phyloP scores from a whole-genome alignment of 1,140 invertebrate species.

The Frieseomelitta varia region DNA sequence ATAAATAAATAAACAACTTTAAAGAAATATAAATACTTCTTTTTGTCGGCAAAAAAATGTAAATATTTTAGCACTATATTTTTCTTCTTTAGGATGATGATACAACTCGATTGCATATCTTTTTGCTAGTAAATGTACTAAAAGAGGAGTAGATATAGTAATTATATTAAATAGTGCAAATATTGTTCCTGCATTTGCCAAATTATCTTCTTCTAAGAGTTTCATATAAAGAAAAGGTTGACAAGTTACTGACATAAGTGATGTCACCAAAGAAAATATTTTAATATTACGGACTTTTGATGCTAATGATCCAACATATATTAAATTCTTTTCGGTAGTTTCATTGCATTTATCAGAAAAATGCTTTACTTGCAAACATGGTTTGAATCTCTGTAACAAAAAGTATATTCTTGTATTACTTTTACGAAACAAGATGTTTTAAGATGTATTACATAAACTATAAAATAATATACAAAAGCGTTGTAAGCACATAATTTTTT shows the following conservation, averaged over 20 bases:
- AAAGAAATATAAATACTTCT: constrained; percentile 41
- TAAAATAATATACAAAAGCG: neutral
- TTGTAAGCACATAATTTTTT: neutral
- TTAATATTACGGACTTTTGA: constrained; percentile 89
- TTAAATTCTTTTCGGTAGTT: constrained; percentile 8
- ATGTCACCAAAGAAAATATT: constrained; percentile 90
- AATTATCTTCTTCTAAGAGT: constrained; percentile 82
- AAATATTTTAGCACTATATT: constrained; percentile 41
- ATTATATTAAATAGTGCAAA: constrained; percentile 89
- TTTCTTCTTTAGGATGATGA: constrained; percentile 84
- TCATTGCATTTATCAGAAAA: neutral
- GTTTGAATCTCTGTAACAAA: constrained; percentile 10
- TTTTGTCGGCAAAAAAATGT: neutral
- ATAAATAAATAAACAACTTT: constrained; percentile 73
- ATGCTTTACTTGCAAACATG: neutral
- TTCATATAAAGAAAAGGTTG: constrained; percentile 89
- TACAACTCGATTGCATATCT: constrained; percentile 92
- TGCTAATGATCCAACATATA: constrained; percentile 87
- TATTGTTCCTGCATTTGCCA: constrained; percentile 83
- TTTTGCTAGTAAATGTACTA: constrained; percentile 92
- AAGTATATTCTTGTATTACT: neutral
- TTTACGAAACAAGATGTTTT: neutral
- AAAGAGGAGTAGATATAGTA: constrained; percentile 90
- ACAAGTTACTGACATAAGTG: constrained; percentile 85
- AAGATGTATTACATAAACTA: neutral